Evolutionary conservation across 2,888 invertebrate species (phyloP).

Genomic region (Cistogaster globosa): DNA sequence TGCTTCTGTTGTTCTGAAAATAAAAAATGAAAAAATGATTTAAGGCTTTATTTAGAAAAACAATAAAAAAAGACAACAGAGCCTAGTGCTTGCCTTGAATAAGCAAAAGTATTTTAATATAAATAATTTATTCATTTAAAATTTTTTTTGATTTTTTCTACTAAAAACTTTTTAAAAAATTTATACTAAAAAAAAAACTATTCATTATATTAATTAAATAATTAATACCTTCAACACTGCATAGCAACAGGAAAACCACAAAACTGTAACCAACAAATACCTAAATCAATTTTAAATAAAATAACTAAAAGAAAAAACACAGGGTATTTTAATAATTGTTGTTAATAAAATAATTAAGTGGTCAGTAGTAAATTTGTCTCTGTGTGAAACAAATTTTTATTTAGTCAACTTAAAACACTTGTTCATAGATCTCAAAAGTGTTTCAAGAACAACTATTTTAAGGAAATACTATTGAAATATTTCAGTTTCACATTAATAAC

Average conservation of each 20-base stretch:
- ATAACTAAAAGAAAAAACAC: background rate
- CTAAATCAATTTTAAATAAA: background rate
- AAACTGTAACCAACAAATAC: conserved; percentile 28
- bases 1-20: no score
- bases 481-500: conserved; percentile 11
- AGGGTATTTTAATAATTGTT: conserved; percentile 4
- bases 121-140: no score
- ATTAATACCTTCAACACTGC: conserved; percentile 23
- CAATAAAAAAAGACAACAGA: no score
- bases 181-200: background rate
- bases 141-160: background rate
- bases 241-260: conserved; percentile 24
- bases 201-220: conserved; percentile 22
- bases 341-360: background rate
- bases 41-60: no score
- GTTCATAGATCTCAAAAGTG: no score
- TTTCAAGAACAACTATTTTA: background rate
- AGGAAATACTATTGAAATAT: background rate
- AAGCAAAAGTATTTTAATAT: no score
- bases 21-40: no score
- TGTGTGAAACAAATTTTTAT: no score
- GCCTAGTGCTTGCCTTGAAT: no score
- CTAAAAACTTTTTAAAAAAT: background rate
- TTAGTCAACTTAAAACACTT: no score
- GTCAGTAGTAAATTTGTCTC: no score